Conservation (phyloP, 2,888 invertebrate genomes). For the Spodoptera littoralis region DNA sequence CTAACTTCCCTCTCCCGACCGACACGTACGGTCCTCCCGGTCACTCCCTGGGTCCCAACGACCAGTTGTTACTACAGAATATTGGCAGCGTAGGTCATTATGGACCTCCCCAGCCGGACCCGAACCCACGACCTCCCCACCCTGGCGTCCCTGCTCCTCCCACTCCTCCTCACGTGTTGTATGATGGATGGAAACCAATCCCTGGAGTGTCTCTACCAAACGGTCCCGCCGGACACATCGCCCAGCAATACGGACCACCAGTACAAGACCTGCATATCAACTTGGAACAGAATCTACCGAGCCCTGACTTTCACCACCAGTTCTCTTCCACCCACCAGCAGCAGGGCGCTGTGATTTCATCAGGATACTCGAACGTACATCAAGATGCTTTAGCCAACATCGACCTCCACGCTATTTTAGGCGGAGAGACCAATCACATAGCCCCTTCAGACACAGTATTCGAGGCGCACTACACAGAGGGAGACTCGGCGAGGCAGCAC, state of each 20-base stretch:
- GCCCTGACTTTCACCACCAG: constrained; percentile 60
- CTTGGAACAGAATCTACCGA: constrained; percentile 64
- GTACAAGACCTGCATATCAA: constrained; percentile 73
- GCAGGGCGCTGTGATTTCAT: constrained; percentile 70
- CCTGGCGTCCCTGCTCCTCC: constrained; percentile 93
- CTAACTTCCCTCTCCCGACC: constrained; percentile 80
- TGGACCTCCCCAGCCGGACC: constrained; percentile 89
- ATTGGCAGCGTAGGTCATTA: constrained; percentile 80
- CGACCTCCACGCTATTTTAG: constrained; percentile 80
- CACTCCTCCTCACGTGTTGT: constrained; percentile 92
- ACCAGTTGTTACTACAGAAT: constrained; percentile 79
- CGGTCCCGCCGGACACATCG: constrained; percentile 76
- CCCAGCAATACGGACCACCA: constrained; percentile 77
- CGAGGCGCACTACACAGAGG: constrained; percentile 86
- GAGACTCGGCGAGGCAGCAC: constrained; percentile 72
- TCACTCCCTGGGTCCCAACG: constrained; percentile 74
- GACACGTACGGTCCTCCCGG: constrained; percentile 87
- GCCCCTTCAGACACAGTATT: constrained; percentile 86
- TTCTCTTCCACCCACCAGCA: constrained; percentile 27
- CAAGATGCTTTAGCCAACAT: constrained; percentile 82
- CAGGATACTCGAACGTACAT: constrained; percentile 82
- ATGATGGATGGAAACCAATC: constrained; percentile 96
- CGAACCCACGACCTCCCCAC: constrained; percentile 89
- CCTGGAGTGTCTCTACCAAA: constrained; percentile 89
- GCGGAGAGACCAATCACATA: constrained; percentile 83